Base-by-base conservation (phyloP, 2,888 invertebrate genomes). In the Diloba caeruleocephala region DNA sequence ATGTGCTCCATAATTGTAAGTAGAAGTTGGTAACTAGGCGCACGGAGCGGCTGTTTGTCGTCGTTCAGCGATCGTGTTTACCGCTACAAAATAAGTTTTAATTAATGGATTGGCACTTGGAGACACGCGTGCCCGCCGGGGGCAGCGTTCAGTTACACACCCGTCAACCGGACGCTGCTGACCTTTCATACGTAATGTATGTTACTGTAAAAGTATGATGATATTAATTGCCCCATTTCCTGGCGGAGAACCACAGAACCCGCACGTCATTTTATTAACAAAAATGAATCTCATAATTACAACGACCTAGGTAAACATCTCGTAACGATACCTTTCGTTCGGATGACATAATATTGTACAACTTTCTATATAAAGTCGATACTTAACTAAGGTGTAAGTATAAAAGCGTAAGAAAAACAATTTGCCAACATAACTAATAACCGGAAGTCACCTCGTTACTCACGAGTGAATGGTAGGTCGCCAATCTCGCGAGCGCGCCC, bases 51-150 rank as follows among this genome's bases (percentile, higher is more conserved):
- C 71, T 83, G 80, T 87, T 86, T 85, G 84, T 80, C 76, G 66
- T 67, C 66, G 79, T 80, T 80, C 79, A 77, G 79, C 73, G 79
- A 86, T 88, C 81, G 78, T 85, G 84, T 85, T 83, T 83, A 82
- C 79, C 76, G 85, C 77, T 81, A 87, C 90, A 86, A 90, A 90
- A 91, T 89, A 92, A 92, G 88, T 93, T 93, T 92, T 92, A 93
- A 93, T 93, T 93, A 93, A 93, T 92, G 93, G 90, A 93, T 92
- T 85, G 90, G 87, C 84, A 89, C 88, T 89, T 86, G 73, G 91
- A 88, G 90, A 89, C 88, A 85, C 79, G 87, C 85, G 82, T 87
- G 80, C 76, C 79, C 81, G 78, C 79, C 71, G 70, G 85, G 87
- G 83, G 83, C 78, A 79, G 78, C 77, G 81, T 80, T 82, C 79